Evolutionary conservation across 2,113 vertebrate genomes (phyloP), one percentile per base, ranked within the genome.

Genomic region (Thalassarche chlororhynchos): DNA sequence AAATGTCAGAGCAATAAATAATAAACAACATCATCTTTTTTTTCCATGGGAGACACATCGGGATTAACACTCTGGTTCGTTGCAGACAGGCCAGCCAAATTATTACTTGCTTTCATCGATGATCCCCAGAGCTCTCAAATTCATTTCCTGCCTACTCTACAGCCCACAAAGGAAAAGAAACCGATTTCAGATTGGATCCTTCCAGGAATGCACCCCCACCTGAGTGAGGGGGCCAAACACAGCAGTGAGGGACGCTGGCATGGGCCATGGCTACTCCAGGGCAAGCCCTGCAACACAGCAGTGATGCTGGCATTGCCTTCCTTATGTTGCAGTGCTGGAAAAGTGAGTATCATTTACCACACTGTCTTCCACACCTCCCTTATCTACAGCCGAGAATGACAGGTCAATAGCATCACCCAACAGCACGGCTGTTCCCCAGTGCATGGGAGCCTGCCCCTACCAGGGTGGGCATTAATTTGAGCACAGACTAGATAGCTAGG

Each of bases 1-100:
- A 94, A 97, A 93, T 87, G 55, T 61, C 64, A 83, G 58, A 66
- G 55, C 58, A 96, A 95, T 93, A 96, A 93, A 91, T 94, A 94
- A 90, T 92, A 84, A 89, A 93, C 10, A 16, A 32, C 55, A 74
- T 5, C 44, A 58, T 61, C 1, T 5, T 32, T 82, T 80, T 86
- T 89, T 87, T 38, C 54, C 61, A 24, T 44, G 42, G 28, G 65
- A 92, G 80, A 57, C 86, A 68, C 74, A 62, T 4, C 14, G 79
- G 89, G 34, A 94, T 92, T 87, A 96, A 89, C 44, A 72, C 46
- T 57, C 19, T 60, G 58, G 19, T 31, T 93, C 0, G 0, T 8
- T 78, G 79, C 82, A 92, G 89, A 66, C 46, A 69, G 57, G n/a
- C 31, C 70, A 89, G 80, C 38, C 93, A 96, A 92, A 96, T 69